A percentile compares a stretch with the other conserved stretches of the same genome.
Conservation (phyloP, 1,140 invertebrate species). For the Caerostris darwini region DNA sequence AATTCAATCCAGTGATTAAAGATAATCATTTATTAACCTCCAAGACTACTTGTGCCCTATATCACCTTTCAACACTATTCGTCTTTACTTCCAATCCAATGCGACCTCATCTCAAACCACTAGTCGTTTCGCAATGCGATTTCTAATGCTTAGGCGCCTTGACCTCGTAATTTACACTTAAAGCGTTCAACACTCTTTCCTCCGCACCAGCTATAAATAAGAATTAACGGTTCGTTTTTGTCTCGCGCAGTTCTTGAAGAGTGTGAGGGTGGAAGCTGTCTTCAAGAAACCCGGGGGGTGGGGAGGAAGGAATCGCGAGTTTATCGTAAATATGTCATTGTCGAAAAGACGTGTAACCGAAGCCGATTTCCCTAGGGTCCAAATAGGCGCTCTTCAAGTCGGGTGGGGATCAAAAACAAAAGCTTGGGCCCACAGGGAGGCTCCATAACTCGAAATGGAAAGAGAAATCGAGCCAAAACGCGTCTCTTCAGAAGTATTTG, state of each 20-base stretch:
- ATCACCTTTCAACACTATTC: neutral
- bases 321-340: constrained; percentile 51
- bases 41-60: neutral
- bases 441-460: constrained; percentile 10
- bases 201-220: constrained; percentile 50
- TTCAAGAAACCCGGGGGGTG: neutral
- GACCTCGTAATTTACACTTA: constrained; percentile 65
- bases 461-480: constrained; percentile 33
- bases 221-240: constrained; percentile 57
- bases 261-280: neutral
- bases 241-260: neutral
- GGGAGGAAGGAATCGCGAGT: neutral
- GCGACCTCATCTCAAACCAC: neutral
- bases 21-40: neutral
- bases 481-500: neutral
- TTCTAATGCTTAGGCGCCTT: neutral
- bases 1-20: neutral
- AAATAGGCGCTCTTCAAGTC: constrained; percentile 6
- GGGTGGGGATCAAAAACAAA: constrained; percentile 43
- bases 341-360: constrained; percentile 37
- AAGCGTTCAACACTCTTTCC: constrained; percentile 46
- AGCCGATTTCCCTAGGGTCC: constrained; percentile 35
- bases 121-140: neutral
- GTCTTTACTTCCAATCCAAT: neutral
- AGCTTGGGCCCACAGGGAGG: neutral